Conservation (phyloP, 2,113 vertebrate species). For the Narcine bancroftii region DNA sequence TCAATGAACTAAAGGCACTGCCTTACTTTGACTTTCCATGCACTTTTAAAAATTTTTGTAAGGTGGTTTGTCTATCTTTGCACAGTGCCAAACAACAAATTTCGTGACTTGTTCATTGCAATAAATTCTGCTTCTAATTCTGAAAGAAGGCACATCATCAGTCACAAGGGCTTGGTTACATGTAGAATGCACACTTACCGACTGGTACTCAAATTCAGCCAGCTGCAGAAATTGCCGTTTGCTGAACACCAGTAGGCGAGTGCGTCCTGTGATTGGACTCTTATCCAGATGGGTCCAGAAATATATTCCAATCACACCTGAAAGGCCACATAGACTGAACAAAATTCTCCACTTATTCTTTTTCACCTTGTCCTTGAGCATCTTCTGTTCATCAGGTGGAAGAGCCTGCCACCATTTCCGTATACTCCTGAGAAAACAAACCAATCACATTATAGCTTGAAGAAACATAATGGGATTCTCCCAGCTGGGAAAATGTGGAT, state of each 20-base stretch:
- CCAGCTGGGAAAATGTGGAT: not conserved
- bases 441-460: not conserved
- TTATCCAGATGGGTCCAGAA: slow-evolving; percentile 84
- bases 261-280: slow-evolving; percentile 78
- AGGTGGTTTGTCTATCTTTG: no score
- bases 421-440: slow-evolving; percentile 65
- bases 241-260: slow-evolving; percentile 73
- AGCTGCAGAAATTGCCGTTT: slow-evolving; percentile 74
- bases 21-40: no score
- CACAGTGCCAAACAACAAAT: no score
- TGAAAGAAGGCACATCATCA: not conserved
- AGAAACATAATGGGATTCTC: no score
- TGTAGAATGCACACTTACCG: slow-evolving; percentile 55
- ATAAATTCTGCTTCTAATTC: no score
- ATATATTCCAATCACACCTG: slow-evolving; percentile 63
- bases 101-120: no score
- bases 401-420: slow-evolving; percentile 87
- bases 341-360: slow-evolving; percentile 71
- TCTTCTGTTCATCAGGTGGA: slow-evolving; percentile 69
- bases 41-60: no score
- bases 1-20: no score
- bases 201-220: slow-evolving; percentile 66
- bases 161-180: not conserved
- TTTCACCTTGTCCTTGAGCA: slow-evolving; percentile 64
- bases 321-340: slow-evolving; percentile 53